Percentiles rank a stretch among this genome's conserved stretches.
phyloP scores from a whole-genome alignment of 1,140 invertebrate genomes.

The Panagrolaimus sp. region DNA sequence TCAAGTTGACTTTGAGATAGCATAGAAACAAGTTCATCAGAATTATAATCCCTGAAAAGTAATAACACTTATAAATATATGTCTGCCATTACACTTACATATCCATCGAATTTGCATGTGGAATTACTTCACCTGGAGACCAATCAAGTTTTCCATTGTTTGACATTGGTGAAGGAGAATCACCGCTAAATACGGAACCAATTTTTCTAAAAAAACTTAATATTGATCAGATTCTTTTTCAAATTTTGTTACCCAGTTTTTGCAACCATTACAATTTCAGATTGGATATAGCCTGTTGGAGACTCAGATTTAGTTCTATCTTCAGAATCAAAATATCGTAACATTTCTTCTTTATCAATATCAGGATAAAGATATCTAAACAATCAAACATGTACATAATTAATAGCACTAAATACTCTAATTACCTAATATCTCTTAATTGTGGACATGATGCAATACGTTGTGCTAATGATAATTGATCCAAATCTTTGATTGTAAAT shows the following conservation, averaged over 20 bases:
- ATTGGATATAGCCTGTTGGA: conserved; percentile 52
- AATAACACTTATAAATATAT: too few species aligned
- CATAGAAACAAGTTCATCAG: conserved; percentile 44
- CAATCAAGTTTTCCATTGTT: conserved; percentile 53
- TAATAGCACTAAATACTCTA: too few species aligned
- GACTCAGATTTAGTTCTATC: conserved; percentile 48
- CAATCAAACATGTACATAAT: not conserved
- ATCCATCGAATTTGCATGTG: conserved; percentile 46
- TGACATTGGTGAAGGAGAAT: conserved; percentile 52
- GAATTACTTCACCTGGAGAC: conserved; percentile 53
- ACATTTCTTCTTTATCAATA: conserved; percentile 57
- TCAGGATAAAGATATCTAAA: conserved; percentile 53
- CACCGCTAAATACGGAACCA: conserved; percentile 53
- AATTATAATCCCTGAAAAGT: conserved; percentile 16
- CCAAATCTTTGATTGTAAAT: conserved; percentile 57
- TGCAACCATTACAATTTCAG: conserved; percentile 58
- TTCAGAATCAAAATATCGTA: conserved; percentile 49
- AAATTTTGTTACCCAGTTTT: conserved; percentile 42
- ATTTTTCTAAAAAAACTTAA: too few species aligned
- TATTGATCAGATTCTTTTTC: too few species aligned
- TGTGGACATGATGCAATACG: conserved; percentile 55
- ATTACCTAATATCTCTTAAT: conserved; percentile 50
- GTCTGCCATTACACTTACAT: conserved; percentile 14
- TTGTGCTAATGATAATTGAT: conserved; percentile 55
- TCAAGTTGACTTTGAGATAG: conserved; percentile 42